Evolutionary conservation across 2,888 invertebrate species (phyloP), one percentile per base, ranked within the genome.

Genomic region (Myopa testacea): DNA sequence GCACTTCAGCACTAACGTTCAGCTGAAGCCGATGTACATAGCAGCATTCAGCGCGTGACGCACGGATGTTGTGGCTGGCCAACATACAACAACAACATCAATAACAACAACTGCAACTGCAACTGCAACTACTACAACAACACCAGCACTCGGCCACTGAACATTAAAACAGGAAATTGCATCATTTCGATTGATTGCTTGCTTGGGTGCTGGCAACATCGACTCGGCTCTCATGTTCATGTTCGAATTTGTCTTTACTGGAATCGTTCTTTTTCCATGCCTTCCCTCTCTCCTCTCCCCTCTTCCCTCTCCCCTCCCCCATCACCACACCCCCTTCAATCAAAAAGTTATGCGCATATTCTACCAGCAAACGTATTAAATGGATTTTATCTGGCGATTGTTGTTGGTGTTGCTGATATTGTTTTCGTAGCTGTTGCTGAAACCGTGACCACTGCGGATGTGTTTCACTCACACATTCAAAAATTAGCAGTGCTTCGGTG

Each of bases 121-220:
- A 71, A 26, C 50, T 50, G 52, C 58, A 71, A 19, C 72, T 37
- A 3, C 60, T 26, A 37, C 62, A 40, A 6, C 62, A 62, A 16
- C 62, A 26, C n/a, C 34, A 38, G 34, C n/a, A 74, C n/a, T 62
- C 52, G 65, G 38, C n/a, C 62, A 55, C 63, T 75, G 58, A 50
- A 75, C 55, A 85, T 85, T 85, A 84, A 85, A 85, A 85, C 84
- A 85, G 84, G 84, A 85, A 85, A 85, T 85, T 85, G 84, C 85
- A 84, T 85, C 85, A 85, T 84, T 85, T 84, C 85, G 81, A 85
- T 83, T 84, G 84, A 81, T 80, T 78, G 75, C 72, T 62, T 72
- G 67, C 38, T 77, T 70, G 34, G 55, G 19, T 19, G 10, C 50
- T 68, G 3, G 3, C 50, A 55, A 16, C n/a, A 70, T 19, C 5